Conservation (phyloP, 1,140 invertebrate genomes). For the Trachymyrmex cornetzi region DNA sequence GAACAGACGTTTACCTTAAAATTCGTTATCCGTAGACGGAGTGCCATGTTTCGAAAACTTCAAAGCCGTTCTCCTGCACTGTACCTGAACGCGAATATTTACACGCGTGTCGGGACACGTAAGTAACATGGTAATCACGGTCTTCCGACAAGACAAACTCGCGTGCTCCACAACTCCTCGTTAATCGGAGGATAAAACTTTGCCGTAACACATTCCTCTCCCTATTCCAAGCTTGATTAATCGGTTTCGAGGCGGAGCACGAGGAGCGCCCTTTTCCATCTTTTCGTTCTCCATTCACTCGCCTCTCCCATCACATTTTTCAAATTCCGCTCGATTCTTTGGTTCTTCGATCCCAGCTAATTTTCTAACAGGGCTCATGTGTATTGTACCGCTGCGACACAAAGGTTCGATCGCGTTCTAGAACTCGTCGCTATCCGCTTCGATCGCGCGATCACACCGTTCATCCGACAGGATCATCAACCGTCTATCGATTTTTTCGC, state of each 20-base stretch:
- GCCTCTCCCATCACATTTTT: neutral
- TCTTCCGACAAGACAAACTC: neutral
- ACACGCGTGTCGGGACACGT: slow-evolving; percentile 30
- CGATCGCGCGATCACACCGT: neutral
- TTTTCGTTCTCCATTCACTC: neutral
- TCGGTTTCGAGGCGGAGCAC: neutral
- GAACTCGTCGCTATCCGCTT: neutral
- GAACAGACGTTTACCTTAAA: slow-evolving; percentile 27
- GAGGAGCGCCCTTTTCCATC: neutral
- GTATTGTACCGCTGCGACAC: neutral
- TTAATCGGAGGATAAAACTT: slow-evolving; percentile 10
- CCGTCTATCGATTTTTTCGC: neutral
- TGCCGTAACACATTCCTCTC: neutral
- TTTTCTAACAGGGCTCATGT: neutral
- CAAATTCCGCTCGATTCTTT: neutral
- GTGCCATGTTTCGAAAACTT: neutral
- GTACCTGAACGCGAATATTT: slow-evolving; percentile 9
- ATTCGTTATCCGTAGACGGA: slow-evolving; percentile 28
- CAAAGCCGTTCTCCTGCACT: neutral
- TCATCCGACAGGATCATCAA: neutral
- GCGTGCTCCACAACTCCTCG: neutral
- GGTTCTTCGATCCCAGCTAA: neutral
- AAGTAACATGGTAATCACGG: neutral
- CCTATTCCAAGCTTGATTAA: neutral
- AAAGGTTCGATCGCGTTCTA: neutral